Evolutionary conservation across 2,888 invertebrate genomes (phyloP).

Genomic region (Mesodorylaimus sp.): DNA sequence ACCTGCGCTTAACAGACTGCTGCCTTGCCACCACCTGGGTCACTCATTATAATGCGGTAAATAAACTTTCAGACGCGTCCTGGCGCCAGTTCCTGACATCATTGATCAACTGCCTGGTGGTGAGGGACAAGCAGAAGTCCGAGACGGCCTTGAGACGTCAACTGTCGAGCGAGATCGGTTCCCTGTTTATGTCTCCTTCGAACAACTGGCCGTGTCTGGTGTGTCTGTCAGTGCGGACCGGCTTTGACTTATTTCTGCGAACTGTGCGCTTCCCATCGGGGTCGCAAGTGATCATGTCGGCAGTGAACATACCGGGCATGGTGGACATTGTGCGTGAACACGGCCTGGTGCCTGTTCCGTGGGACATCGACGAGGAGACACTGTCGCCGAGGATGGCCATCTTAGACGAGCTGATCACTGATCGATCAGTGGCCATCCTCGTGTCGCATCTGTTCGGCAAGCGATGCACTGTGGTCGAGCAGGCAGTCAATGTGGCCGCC

Average conservation of each 20-base stretch:
- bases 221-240: conserved; percentile 26
- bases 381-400: conserved; percentile 26
- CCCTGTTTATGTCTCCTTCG: no score
- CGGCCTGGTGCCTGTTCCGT: conserved; percentile 26
- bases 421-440: conserved; percentile 29
- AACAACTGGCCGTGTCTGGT: no score
- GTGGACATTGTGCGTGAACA: conserved; percentile 26
- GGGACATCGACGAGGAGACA: conserved; percentile 30
- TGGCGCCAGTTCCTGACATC: no score
- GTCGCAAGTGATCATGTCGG: conserved; percentile 34
- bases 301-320: conserved; percentile 34
- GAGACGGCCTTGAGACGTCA: no score
- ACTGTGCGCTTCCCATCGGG: conserved; percentile 29
- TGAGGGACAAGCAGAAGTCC: no score
- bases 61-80: no score
- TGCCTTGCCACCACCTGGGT: no score
- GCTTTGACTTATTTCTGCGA: conserved; percentile 26
- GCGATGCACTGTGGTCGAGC: conserved; percentile 16
- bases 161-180: no score
- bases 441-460: conserved; percentile 22
- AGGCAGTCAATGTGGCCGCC: conserved; percentile 24
- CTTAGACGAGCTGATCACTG: conserved; percentile 25
- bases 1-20: no score
- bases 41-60: no score
- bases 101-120: no score